These are phyloP conservation scores for Lymantria monacha DNA, from an alignment of 2,888 invertebrate genomes.

Conservation along the genomic window DNA sequence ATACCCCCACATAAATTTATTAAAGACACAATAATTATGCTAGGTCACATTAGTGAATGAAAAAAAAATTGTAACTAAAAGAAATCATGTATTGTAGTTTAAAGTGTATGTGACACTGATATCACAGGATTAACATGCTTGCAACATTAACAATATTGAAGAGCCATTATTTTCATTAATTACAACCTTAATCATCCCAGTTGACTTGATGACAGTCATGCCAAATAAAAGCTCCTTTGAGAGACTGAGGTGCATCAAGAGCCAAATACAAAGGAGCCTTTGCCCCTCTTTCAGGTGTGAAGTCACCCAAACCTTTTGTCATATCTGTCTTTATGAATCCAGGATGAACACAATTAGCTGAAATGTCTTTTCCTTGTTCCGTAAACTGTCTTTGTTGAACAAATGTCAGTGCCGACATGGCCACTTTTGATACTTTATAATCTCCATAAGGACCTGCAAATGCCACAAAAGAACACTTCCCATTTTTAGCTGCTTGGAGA, in stretches of 20 bases:
- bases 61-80: slow-evolving; percentile 52
- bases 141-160: slow-evolving; percentile 42
- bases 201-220: slow-evolving; percentile 76
- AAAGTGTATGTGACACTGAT: slow-evolving; percentile 75
- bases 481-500: slow-evolving; percentile 77
- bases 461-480: slow-evolving; percentile 61
- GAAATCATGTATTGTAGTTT: slow-evolving; percentile 70
- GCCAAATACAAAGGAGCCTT: slow-evolving; percentile 69
- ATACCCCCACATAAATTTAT: too few species aligned
- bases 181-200: slow-evolving; percentile 72
- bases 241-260: slow-evolving; percentile 68
- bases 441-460: slow-evolving; percentile 75
- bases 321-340: slow-evolving; percentile 78
- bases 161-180: not conserved
- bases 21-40: too few species aligned
- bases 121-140: slow-evolving; percentile 73
- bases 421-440: slow-evolving; percentile 78
- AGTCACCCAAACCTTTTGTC: slow-evolving; percentile 77
- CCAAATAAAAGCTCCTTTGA: slow-evolving; percentile 75
- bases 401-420: slow-evolving; percentile 73
- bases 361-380: slow-evolving; percentile 75
- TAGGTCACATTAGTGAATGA: slow-evolving; percentile 23
- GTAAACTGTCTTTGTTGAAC: slow-evolving; percentile 71
- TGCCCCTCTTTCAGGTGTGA: slow-evolving; percentile 70
- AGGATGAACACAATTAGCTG: slow-evolving; percentile 76